Base-by-base conservation (phyloP, 1,140 invertebrate species). In the Drosophila suzukii region DNA sequence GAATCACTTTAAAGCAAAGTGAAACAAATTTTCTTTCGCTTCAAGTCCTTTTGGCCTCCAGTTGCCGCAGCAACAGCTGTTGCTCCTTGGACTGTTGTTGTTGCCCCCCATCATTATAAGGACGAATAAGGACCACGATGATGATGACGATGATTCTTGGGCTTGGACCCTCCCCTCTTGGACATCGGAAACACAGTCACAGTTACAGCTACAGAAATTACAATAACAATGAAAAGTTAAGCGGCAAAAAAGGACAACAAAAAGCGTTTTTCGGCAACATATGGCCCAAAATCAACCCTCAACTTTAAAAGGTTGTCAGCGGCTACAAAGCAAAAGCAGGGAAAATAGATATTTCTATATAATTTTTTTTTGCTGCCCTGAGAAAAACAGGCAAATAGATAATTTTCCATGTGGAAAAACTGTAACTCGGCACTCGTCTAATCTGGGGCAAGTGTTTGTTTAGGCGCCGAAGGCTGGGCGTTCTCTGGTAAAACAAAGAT, bases 201-300 rank as follows among this genome's bases (percentile, higher is more conserved):
- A 88, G 78, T 60, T 65, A 68, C 62, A 66, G 59, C 63, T n/a
- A 60, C 77, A 89, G 78, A 89, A 88, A 88, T 89, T 89, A 88
- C 76, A 88, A 88, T 89, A 88, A 89, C 84, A 88, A 88, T 89
- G 76, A 83, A 88, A 88, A 88, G 83, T 89, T 88, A 86, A 89
- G 84, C 83, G 80, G 66, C 80, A 77, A 89, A 84, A 84, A 89
- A 78, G 86, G 81, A 90, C 78, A 85, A 68, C 50, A 72, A 60
- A 73, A 59, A 76, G 71, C 72, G 62, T 75, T 75, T 70, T 63
- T 71, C 68, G 84, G 84, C 67, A 79, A 77, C 79, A 86, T 86
- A 85, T 85, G 82, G 82, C 75, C 63, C 67, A 61, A 66, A 67
- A 79, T 79, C 75, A 65, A 62, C 60, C 75, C 60, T 56, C 60